Base-by-base conservation (phyloP, 2,888 invertebrate species). In the Glyphotaelius pellucidus region DNA sequence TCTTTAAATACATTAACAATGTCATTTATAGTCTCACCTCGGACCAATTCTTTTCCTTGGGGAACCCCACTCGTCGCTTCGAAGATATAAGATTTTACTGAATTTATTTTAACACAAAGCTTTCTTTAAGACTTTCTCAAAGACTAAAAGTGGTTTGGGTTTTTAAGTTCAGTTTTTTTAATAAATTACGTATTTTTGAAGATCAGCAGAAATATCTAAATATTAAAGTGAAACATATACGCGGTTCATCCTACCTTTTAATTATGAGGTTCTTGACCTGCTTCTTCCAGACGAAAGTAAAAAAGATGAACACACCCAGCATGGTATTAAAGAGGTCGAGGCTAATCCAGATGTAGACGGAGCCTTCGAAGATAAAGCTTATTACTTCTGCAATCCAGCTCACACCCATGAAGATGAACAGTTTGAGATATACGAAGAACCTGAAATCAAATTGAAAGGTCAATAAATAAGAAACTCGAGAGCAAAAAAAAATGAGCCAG, bases 361-460 rank as follows among this genome's bases (percentile, higher is more conserved):
- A 88, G 92, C 97, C 97, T 2, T 96, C 96, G 32, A 97, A 96
- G 0, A 96, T 95, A 96, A 97, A 98, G 84, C 98, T 98, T 92
- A 98, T 95, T 88, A 98, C 96, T 94, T 98, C 98, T 95, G 97
- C 97, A 0, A 97, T 96, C 98, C 98, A 98, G 94, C 98, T 98
- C 31, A 98, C 97, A 0, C 98, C 98, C 98, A 98, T 98, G 42
- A 98, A 98, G 94, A 98, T 96, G 94, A 98, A 97, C 80, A 98
- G 95, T 94, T 98, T 32, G 32, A 32, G 32, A 32, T 3, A 32
- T 32, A 32, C 32, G 32, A 32, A 32, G 32, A 32, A 32, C 95
- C 98, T 98, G 95, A 93, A 93, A 80, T 12, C 30, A 15, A n/a
- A 31, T 12, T 31, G 15, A 80, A 12, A 81, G 9, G 4, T 30